Evolutionary conservation across 2,888 invertebrate genomes (phyloP).

Genomic region (Ectobius pallidus): DNA sequence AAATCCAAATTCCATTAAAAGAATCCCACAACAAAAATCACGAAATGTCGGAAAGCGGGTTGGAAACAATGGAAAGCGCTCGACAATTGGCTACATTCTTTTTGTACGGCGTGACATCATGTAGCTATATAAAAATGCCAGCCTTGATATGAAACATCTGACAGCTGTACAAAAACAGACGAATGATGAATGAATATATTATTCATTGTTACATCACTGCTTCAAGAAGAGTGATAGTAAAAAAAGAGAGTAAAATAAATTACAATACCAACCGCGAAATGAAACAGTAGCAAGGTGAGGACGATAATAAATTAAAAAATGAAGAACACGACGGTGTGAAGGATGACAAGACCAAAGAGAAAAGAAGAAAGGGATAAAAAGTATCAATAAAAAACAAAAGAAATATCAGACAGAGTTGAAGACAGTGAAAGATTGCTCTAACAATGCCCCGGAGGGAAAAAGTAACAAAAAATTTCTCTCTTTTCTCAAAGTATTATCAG

Average conservation of each 20-base stretch:
- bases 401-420: slow-evolving; percentile 21
- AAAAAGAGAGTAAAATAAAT: background rate
- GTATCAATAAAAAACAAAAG: slow-evolving; percentile 24
- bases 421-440: slow-evolving; percentile 29
- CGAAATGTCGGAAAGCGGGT: background rate
- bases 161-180: slow-evolving; percentile 7
- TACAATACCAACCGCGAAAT: slow-evolving; percentile 11
- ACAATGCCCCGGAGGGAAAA: slow-evolving; percentile 4
- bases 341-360: slow-evolving; percentile 12
- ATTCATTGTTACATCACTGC: slow-evolving; percentile 14
- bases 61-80: background rate
- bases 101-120: background rate
- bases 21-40: too few species aligned
- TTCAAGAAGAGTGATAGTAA: background rate
- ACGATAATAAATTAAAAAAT: slow-evolving; percentile 12
- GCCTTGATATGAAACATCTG: slow-evolving; percentile 8
- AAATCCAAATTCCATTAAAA: too few species aligned
- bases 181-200: slow-evolving; percentile 25
- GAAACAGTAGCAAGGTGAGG: slow-evolving; percentile 10
- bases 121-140: background rate
- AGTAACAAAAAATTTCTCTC: slow-evolving; percentile 4
- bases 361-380: slow-evolving; percentile 1
- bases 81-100: background rate
- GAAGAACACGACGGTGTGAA: slow-evolving; percentile 20
- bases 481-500: background rate